Conservation (phyloP, 2,888 invertebrate genomes). For the Microplitis deprimator region DNA sequence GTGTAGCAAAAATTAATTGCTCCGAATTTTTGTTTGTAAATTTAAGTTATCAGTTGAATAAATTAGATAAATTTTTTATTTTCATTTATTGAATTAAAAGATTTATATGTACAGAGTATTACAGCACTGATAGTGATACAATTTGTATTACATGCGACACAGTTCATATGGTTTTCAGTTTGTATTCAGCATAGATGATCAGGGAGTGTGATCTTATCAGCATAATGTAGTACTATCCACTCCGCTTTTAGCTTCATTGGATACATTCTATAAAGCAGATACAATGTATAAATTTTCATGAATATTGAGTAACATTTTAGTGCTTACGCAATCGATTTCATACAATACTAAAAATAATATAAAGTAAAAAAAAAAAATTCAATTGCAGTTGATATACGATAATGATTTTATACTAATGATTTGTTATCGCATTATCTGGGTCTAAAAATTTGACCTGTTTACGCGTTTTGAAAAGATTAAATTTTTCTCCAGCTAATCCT, state of each 20-base stretch:
- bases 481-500: too few relatives aligned
- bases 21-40: too few relatives aligned
- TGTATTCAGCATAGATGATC: slow-evolving; percentile 26
- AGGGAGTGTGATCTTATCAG: slow-evolving; percentile 41
- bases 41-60: background rate
- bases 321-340: background rate
- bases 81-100: background rate
- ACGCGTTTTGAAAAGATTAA: too few relatives aligned
- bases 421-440: background rate
- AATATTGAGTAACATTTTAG: slow-evolving; percentile 17
- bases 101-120: background rate
- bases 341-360: background rate
- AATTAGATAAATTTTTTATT: background rate
- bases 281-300: slow-evolving; percentile 42
- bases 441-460: too few relatives aligned
- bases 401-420: background rate
- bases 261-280: slow-evolving; percentile 39
- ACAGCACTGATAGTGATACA: background rate
- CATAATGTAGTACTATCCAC: slow-evolving; percentile 39
- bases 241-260: slow-evolving; percentile 31
- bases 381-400: background rate
- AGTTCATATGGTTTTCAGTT: slow-evolving; percentile 3
- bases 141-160: background rate
- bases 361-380: background rate
- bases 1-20: too few relatives aligned